Base-by-base conservation (phyloP, 1,140 invertebrate genomes). In the Aradophagus sp. region DNA sequence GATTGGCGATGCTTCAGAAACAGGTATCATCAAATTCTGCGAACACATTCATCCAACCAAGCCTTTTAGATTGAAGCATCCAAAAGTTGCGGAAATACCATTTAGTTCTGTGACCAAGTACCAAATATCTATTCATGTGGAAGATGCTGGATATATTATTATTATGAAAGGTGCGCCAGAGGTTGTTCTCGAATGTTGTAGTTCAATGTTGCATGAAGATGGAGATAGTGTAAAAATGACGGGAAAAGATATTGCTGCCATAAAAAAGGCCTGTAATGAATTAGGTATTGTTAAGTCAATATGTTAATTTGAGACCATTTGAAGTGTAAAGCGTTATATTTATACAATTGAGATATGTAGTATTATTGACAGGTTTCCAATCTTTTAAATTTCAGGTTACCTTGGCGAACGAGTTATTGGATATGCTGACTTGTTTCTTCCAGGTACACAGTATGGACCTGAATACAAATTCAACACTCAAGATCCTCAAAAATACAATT, bases 161-260 rank as follows among this genome's bases (percentile, higher is more conserved):
- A 97, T 99, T n/a, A 99, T 99, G 98, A 99, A 99, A 89, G 98
- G 98, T 34, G 98, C 98, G 3, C 98, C 98, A 1, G 98, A 99
- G 86, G 90, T 98, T 75, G 98, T 99, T 77, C 88, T 99, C 52
- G 98, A 99, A 81, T 90, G 96, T 19, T 99, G 97, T 87, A 91
- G 92, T 34, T 96, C 95, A 16, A 99, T 99, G 61, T 94, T 98
- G 0, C 94, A n/a, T n/a, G n/a, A n/a, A n/a, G n/a, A n/a, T 92
- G 82, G 79, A 88, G 35, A 83, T 85, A 0, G n/a, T n/a, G n/a
- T n/a, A n/a, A n/a, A n/a, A n/a, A n/a, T n/a, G n/a, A n/a, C n/a
- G n/a, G n/a, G n/a, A n/a, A n/a, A n/a, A n/a, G n/a, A n/a, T 80
- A 96, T 99, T 76, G 95, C 97, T 74, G 97, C 97, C 73, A 94